Evolutionary conservation across 2,113 vertebrate genomes (phyloP).

Genomic region (Theropithecus gelada): DNA sequence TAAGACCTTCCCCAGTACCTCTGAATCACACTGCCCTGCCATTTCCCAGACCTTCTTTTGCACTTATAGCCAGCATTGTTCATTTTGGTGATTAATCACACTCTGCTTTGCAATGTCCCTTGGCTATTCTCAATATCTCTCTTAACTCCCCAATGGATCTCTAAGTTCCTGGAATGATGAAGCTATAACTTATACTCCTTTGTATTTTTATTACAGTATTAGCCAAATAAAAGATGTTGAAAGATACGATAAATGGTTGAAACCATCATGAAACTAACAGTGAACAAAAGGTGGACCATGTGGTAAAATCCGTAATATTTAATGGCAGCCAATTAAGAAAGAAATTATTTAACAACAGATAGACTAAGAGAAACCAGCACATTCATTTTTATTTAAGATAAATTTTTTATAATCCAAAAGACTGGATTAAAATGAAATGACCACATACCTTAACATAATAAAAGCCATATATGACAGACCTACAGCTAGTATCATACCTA

Average conservation of each 20-base stretch:
- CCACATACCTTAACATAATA: too few species aligned
- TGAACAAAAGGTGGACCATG: neutral
- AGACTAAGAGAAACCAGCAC: neutral
- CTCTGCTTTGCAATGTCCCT: neutral
- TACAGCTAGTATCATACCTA: too few species aligned
- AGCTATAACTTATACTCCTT: neutral
- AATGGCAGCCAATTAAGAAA: neutral
- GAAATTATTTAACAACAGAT: neutral
- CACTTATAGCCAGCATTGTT: neutral
- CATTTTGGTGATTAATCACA: neutral
- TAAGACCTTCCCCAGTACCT: neutral
- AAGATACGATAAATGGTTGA: neutral
- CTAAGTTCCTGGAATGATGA: neutral
- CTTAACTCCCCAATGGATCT: neutral
- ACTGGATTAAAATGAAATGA: neutral
- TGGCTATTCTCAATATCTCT: neutral
- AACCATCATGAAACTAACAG: neutral
- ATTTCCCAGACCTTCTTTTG: neutral
- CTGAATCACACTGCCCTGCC: neutral
- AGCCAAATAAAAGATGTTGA: neutral
- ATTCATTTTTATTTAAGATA: neutral
- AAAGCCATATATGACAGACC: too few species aligned
- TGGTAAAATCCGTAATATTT: neutral
- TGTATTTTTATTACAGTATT: neutral
- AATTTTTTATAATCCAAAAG: constrained; percentile 14